Evolutionary conservation across 2,888 invertebrate species (phyloP).

Genomic region (Colostygia pectinataria): DNA sequence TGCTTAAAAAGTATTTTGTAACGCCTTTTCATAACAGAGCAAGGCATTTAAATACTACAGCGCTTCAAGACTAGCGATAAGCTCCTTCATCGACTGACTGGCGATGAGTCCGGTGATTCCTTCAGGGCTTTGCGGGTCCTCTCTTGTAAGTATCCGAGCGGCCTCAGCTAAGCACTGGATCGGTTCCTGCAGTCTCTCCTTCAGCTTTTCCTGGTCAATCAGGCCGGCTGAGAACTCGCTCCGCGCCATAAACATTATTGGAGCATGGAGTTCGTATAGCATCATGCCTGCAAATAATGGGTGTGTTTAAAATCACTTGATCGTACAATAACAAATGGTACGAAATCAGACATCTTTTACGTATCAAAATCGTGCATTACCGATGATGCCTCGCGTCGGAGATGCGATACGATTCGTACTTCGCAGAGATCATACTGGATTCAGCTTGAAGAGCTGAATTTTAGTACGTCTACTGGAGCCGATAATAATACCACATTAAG

Average conservation of each 20-base stretch:
- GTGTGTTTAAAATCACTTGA: neutral
- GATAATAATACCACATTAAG: too few relatives aligned
- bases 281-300: constrained; percentile 89
- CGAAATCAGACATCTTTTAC: too few relatives aligned
- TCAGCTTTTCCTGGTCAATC: constrained; percentile 83
- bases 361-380: too few relatives aligned
- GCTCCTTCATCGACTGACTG: constrained; percentile 72
- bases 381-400: too few relatives aligned
- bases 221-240: constrained; percentile 84
- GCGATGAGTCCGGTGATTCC: constrained; percentile 85
- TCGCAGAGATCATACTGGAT: too few relatives aligned
- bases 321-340: too few relatives aligned
- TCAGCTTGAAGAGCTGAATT: too few relatives aligned
- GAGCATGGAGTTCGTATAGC: constrained; percentile 91
- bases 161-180: constrained; percentile 85
- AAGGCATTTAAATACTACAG: constrained; percentile 40
- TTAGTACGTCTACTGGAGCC: too few relatives aligned
- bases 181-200: constrained; percentile 85
- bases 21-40: too few relatives aligned
- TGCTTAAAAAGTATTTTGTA: too few relatives aligned
- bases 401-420: too few relatives aligned
- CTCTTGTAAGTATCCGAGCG: constrained; percentile 85
- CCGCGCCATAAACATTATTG: constrained; percentile 87
- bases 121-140: constrained; percentile 86
- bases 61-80: constrained; percentile 64